phyloP scores from a whole-genome alignment of 2,797 vertebrate species.

The Semotilus atromaculatus region DNA sequence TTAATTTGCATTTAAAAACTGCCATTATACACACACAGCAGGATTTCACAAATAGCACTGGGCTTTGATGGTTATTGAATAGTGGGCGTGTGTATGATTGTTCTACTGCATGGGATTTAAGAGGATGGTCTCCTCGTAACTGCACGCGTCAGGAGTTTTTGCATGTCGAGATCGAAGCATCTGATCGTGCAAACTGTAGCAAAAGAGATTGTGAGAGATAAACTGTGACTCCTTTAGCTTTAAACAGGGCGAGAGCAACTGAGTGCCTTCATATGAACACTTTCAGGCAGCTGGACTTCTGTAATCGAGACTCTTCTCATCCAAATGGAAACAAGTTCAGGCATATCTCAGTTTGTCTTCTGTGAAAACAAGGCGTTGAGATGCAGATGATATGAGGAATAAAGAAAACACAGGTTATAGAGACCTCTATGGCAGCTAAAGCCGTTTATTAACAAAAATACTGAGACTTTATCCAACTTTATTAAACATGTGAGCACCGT shows the following conservation, averaged over 20 bases:
- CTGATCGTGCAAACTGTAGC: constrained; percentile 21
- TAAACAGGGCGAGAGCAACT: constrained; percentile 52
- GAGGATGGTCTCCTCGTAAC: neutral
- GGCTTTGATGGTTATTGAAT: neutral
- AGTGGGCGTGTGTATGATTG: neutral
- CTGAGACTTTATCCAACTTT: neutral
- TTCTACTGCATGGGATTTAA: neutral
- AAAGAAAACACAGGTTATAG: neutral
- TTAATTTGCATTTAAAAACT: constrained; percentile 27
- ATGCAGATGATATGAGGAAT: constrained; percentile 2
- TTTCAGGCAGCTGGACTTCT: constrained; percentile 44
- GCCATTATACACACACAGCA: constrained; percentile 20
- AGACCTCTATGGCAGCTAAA: constrained; percentile 4
- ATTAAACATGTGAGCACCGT: neutral
- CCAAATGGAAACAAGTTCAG: neutral
- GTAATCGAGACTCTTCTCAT: neutral
- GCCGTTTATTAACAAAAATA: neutral
- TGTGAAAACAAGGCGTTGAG: neutral
- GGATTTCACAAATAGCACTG: neutral
- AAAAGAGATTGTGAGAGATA: constrained; percentile 26
- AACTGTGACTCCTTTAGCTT: constrained; percentile 53
- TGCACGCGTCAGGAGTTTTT: neutral
- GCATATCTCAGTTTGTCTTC: neutral
- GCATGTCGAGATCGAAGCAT: constrained; percentile 18
- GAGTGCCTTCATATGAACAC: constrained; percentile 71